These are phyloP conservation scores for Dicrostonyx torquatus DNA, from an alignment of 2,797 vertebrate genomes.

Conservation along the genomic window DNA sequence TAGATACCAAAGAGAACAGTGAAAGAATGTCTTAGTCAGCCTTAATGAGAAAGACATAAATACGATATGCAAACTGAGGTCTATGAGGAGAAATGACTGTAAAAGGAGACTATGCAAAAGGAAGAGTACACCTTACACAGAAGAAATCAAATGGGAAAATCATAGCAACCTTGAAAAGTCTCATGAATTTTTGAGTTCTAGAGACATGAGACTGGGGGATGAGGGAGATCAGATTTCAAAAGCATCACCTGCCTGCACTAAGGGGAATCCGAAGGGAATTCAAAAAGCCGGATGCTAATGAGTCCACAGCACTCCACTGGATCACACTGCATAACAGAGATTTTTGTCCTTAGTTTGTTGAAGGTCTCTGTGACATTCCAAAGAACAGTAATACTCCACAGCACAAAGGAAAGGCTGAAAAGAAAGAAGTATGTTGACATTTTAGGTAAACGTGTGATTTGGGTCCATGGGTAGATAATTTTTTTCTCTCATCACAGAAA, in stretches of 20 bases:
- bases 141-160: neutral
- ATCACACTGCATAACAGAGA: neutral
- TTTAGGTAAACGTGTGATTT: neutral
- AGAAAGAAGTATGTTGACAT: neutral
- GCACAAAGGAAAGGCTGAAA: neutral
- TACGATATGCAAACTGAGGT: neutral
- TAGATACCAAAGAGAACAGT: neutral
- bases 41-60: neutral
- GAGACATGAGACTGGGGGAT: neutral
- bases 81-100: neutral
- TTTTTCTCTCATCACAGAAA: neutral
- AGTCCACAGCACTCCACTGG: no score
- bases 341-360: neutral
- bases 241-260: neutral
- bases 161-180: neutral
- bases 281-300: neutral
- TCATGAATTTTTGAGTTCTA: neutral
- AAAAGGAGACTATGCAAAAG: neutral
- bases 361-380: neutral
- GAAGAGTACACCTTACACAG: neutral
- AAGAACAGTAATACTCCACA: neutral
- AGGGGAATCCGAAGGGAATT: neutral
- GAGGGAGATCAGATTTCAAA: neutral
- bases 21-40: neutral
- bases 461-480: neutral